Evolutionary conservation across 2,888 invertebrate species (phyloP), one percentile per base, ranked within the genome.

Genomic region (Heliconius aoede): DNA sequence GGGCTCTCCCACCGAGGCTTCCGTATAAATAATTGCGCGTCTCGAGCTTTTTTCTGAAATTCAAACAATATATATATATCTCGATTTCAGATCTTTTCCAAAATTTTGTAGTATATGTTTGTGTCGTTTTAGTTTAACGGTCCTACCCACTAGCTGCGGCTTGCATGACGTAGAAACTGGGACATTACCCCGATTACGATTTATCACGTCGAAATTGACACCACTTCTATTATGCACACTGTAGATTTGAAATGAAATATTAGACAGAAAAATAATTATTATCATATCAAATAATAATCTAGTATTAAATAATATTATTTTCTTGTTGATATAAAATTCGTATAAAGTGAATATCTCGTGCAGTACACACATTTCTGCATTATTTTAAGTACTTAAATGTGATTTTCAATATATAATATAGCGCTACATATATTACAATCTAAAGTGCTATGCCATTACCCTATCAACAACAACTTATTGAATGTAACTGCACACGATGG

Each of bases 171-270:
- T 40, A 4, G 15, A 69, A 74, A 76, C 71, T 46, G 40, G 79
- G 67, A 46, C 79, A 79, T 67, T 77, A 76, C 69, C 76, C 76
- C 69, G 65, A 73, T 79, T 76, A 77, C 73, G 75, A 77, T 64
- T 75, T 74, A 65, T 72, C 76, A 69, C 76, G 73, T 71, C 64
- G 55, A 75, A 74, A 75, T 73, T 75, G 77, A 79, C 75, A 79
- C 68, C 64, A 76, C 71, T 77, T 65, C 65, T 46, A 58, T 13
- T 55, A 65, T 75, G 61, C 75, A 36, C 62, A 72, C 51, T 62
- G 64, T 64, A 73, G 60, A 65, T 69, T 69, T 74, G 46, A 21
- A 71, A 71, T n/a, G 26, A 24, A 15, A 60, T 26, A 60, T 13
- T 13, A 13, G 11, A 15, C 24, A 60, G 13, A 24, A 24, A 13